These are phyloP conservation scores for Eira barbara DNA, from an alignment of 2,113 vertebrate species.

Conservation along the genomic window DNA sequence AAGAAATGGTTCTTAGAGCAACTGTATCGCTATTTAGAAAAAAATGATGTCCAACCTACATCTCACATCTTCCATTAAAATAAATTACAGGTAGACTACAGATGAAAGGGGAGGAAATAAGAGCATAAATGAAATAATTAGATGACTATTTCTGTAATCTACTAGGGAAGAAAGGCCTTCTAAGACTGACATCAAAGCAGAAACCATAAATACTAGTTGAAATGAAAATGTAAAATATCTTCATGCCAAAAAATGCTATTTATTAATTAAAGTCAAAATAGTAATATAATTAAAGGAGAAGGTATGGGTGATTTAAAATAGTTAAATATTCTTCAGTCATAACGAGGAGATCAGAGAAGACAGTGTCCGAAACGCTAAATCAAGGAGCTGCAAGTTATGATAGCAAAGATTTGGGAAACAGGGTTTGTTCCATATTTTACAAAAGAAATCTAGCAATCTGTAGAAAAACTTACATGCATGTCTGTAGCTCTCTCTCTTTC, in stretches of 20 bases:
- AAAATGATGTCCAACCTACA: background rate
- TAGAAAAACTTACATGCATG: background rate
- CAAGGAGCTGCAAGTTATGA: accelerated
- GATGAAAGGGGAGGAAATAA: background rate
- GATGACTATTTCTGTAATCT: background rate
- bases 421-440: too few species aligned
- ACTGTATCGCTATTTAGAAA: background rate
- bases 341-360: background rate
- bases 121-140: background rate
- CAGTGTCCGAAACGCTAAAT: too few species aligned
- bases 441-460: background rate
- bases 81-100: background rate
- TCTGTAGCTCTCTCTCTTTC: background rate
- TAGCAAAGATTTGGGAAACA: too few species aligned
- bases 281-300: background rate
- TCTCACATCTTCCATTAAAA: background rate
- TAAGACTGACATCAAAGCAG: background rate
- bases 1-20: background rate
- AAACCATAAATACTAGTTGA: background rate
- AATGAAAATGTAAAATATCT: background rate
- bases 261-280: conserved; percentile 21
- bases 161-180: background rate
- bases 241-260: background rate
- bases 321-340: background rate
- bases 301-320: background rate